Evolutionary conservation across 2,888 invertebrate species (phyloP).

Genomic region (Lasioglossum villosulum): DNA sequence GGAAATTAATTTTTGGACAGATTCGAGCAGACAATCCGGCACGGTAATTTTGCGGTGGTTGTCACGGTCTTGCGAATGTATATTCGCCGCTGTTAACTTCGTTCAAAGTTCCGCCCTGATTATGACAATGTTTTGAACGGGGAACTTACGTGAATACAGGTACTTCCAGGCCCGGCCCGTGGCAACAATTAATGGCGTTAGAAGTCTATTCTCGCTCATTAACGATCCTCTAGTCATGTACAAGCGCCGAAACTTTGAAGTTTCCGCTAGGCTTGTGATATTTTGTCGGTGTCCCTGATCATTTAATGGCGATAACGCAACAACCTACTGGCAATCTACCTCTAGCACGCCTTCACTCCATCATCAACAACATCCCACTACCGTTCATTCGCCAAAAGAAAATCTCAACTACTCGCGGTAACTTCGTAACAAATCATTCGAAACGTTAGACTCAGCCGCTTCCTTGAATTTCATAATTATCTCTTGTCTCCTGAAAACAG

Average conservation of each 20-base stretch:
- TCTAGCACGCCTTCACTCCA: not conserved
- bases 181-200: slow-evolving; percentile 56
- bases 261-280: slow-evolving; percentile 30
- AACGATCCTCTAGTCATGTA: slow-evolving; percentile 47
- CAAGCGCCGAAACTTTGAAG: slow-evolving; percentile 38
- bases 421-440: no score
- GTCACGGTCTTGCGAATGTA: not conserved
- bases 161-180: slow-evolving; percentile 35
- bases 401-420: not conserved
- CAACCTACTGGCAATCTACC: not conserved
- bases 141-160: slow-evolving; percentile 49
- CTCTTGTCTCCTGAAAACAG: no score
- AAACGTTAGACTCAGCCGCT: no score
- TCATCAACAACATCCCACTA: not conserved
- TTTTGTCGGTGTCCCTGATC: slow-evolving; percentile 21
- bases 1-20: not conserved
- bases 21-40: not conserved
- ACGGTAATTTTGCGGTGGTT: not conserved
- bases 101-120: slow-evolving; percentile 34
- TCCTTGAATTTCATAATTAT: no score
- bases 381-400: not conserved
- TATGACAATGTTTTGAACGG: slow-evolving; percentile 51
- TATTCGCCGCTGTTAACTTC: slow-evolving; percentile 26
- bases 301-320: not conserved
- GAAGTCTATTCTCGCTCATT: slow-evolving; percentile 56